phyloP scores from a whole-genome alignment of 2,888 invertebrate genomes.

The Hyalella azteca region DNA sequence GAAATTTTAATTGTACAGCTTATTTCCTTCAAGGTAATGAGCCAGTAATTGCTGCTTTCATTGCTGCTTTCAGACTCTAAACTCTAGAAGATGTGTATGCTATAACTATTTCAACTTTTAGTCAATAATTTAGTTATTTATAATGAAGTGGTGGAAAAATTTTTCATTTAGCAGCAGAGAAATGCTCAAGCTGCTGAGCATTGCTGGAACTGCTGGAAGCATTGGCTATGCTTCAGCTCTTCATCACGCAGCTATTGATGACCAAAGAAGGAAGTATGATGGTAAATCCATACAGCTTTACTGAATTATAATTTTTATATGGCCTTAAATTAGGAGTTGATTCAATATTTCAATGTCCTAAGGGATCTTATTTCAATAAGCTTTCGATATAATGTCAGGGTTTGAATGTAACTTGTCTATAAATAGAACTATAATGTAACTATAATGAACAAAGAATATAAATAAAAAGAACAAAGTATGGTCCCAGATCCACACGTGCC shows the following conservation, averaged over 20 bases:
- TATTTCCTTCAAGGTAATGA: too few species aligned
- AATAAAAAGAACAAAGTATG: too few species aligned
- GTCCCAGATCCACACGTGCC: too few species aligned
- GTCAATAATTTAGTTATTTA: too few species aligned
- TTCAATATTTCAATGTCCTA: neutral
- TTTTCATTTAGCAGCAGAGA: neutral
- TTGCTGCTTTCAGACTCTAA: too few species aligned
- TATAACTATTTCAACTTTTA: too few species aligned
- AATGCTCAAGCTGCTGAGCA: neutral
- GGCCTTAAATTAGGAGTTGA: neutral
- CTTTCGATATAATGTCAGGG: neutral
- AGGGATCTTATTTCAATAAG: neutral
- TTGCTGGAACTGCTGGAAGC: neutral
- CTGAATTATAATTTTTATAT: neutral
- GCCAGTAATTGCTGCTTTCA: too few species aligned
- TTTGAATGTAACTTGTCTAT: neutral
- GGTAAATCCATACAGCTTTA: neutral
- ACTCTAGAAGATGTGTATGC: too few species aligned
- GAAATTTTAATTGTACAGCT: too few species aligned
- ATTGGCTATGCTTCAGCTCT: neutral
- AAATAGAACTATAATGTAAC: neutral
- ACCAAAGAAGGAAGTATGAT: neutral
- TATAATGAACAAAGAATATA: too few species aligned
- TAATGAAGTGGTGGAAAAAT: constrained; percentile 11
- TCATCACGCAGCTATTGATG: neutral